phyloP scores from a whole-genome alignment of 1,140 invertebrate species.

The Leptestheria dahalacensis region DNA sequence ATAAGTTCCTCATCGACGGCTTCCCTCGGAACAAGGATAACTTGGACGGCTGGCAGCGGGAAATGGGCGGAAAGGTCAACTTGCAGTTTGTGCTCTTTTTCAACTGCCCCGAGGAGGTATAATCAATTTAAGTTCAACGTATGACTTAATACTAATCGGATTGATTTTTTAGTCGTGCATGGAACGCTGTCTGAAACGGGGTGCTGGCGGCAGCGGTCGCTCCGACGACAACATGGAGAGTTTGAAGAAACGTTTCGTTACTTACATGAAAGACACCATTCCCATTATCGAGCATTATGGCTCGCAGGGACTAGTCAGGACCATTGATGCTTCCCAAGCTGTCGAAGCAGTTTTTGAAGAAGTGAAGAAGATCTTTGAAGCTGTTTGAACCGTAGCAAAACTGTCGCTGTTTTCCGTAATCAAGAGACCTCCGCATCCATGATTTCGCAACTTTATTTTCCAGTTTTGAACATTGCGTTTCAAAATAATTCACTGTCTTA shows the following conservation, averaged over 20 bases:
- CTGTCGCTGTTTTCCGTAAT: too few relatives aligned
- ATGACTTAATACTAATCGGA: not conserved
- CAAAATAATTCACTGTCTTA: too few relatives aligned
- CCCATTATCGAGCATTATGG: conserved; percentile 86
- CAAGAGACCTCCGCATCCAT: too few relatives aligned
- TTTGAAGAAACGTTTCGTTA: conserved; percentile 76
- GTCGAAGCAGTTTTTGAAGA: conserved; percentile 53
- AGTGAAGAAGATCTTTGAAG: conserved; percentile 32
- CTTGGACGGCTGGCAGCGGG: conserved; percentile 80
- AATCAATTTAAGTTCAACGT: not conserved
- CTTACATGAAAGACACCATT: conserved; percentile 77
- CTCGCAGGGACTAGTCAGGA: conserved; percentile 50
- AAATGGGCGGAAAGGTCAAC: conserved; percentile 68
- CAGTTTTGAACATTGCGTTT: too few relatives aligned
- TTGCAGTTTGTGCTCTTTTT: conserved; percentile 86
- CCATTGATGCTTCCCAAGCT: conserved; percentile 52
- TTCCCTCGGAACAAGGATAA: conserved; percentile 97
- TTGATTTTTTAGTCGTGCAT: conserved; percentile 45
- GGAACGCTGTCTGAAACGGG: conserved; percentile 65
- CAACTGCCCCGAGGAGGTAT: conserved; percentile 65
- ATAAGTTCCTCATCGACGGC: conserved; percentile 92
- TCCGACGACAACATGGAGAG: conserved; percentile 89
- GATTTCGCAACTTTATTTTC: too few relatives aligned
- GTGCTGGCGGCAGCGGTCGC: conserved; percentile 74
- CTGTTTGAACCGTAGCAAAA: too few relatives aligned